Conservation (phyloP, 1,140 invertebrate genomes). For the Patella vulgata region DNA sequence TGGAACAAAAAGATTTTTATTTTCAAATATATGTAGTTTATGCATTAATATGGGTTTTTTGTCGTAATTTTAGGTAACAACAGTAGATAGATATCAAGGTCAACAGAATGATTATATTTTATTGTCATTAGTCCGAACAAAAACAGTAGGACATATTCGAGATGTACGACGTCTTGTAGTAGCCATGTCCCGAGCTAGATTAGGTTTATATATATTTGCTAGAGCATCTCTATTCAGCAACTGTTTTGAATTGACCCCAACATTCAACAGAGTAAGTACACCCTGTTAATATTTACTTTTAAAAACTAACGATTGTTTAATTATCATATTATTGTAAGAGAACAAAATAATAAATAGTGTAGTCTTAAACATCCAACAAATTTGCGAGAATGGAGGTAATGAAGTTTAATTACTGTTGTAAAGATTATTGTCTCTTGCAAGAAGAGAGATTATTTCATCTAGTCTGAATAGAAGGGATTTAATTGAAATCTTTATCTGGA, state of each 20-base stretch:
- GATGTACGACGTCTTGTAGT: conserved; percentile 97
- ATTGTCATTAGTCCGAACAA: conserved; percentile 93
- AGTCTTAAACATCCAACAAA: conserved; percentile 1
- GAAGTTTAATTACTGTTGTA: too few relatives aligned
- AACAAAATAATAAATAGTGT: background rate
- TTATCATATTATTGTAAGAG: background rate
- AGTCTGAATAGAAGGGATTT: too few relatives aligned
- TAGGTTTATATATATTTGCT: conserved; percentile 97
- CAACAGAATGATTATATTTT: conserved; percentile 99
- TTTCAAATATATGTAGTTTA: too few relatives aligned
- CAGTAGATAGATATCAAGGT: conserved; percentile 99
- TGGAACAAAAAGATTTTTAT: too few relatives aligned
- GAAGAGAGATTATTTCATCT: too few relatives aligned
- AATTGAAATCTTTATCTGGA: too few relatives aligned
- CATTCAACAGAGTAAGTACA: conserved; percentile 83
- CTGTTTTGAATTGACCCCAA: conserved; percentile 95
- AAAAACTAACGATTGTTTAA: background rate
- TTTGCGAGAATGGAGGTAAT: too few relatives aligned
- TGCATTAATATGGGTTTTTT: too few relatives aligned
- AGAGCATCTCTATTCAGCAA: conserved; percentile 92
- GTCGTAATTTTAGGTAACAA: conserved; percentile 74
- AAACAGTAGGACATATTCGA: conserved; percentile 94
- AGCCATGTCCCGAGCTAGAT: conserved; percentile 96
- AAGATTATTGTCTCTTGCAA: too few relatives aligned
- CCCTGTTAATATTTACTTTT: background rate